Evolutionary conservation across 2,113 vertebrate genomes (phyloP).

Genomic region (Ceuthmochares aereus): DNA sequence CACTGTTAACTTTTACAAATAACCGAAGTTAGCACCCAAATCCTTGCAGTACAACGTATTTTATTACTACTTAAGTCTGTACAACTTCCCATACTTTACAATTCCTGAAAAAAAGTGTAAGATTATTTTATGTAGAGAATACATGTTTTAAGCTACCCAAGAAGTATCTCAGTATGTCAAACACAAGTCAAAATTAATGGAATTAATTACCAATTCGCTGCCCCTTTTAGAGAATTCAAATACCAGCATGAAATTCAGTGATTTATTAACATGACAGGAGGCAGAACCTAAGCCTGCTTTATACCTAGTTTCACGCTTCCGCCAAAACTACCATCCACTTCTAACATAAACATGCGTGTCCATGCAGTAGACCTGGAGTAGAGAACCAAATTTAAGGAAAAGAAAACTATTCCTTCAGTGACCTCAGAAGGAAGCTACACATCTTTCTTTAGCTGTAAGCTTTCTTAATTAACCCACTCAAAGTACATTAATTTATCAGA

Average conservation of each 20-base stretch:
- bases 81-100: neutral
- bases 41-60: neutral
- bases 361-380: neutral
- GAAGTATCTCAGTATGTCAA: neutral
- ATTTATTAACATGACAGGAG: neutral
- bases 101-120: neutral
- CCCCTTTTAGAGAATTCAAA: neutral
- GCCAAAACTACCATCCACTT: neutral
- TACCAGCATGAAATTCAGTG: neutral
- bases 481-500: neutral
- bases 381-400: neutral
- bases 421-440: neutral
- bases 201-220: neutral
- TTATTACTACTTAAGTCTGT: neutral
- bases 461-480: neutral
- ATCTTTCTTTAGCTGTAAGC: neutral
- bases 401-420: neutral
- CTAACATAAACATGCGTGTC: neutral
- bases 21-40: neutral
- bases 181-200: fast-evolving
- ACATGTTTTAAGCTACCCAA: neutral
- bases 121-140: neutral
- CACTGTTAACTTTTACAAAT: neutral
- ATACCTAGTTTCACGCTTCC: neutral
- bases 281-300: neutral